Evolutionary conservation across 2,113 vertebrate genomes (phyloP).

Genomic region (Caranx melampygus): DNA sequence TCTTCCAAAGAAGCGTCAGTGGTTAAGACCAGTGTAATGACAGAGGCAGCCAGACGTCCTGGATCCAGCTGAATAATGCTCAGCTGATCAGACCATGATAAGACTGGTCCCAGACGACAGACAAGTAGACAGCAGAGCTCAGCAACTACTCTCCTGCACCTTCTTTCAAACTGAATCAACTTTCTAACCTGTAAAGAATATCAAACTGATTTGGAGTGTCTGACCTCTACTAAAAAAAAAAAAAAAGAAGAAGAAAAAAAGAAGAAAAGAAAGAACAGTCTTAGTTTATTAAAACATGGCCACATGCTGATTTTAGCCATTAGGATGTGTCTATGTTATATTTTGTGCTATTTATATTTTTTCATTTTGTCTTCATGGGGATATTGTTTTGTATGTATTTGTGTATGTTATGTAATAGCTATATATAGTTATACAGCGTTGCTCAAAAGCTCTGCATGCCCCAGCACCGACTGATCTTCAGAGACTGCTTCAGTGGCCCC

Average conservation of each 20-base stretch:
- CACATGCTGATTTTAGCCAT: not conserved
- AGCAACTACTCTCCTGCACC: too few species aligned
- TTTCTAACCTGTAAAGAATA: not conserved
- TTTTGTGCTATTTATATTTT: not conserved
- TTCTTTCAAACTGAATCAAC: slow-evolving; percentile 6
- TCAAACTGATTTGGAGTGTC: not conserved
- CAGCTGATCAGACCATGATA: not conserved
- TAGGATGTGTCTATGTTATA: not conserved
- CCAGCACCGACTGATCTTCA: slow-evolving; percentile 8
- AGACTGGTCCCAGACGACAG: slow-evolving; percentile 24
- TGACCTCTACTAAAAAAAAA: not conserved
- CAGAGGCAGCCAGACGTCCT: not conserved
- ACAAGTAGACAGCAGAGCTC: not conserved
- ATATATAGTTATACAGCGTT: not conserved
- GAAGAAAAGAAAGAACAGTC: not conserved
- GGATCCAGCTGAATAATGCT: slow-evolving; percentile 15
- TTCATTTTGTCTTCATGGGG: not conserved
- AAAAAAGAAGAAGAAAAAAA: not conserved
- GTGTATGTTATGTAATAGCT: not conserved
- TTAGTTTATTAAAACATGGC: not conserved
- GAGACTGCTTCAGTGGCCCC: not conserved
- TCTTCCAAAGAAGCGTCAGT: not conserved
- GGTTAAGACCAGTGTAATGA: not conserved
- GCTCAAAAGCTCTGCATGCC: slow-evolving; percentile 18
- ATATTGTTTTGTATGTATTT: not conserved